Percentiles rank a stretch among this genome's conserved stretches.
These are phyloP conservation scores for Mimumesa dahlbomi DNA, from an alignment of 2,888 invertebrate species.

Conservation along the genomic window DNA sequence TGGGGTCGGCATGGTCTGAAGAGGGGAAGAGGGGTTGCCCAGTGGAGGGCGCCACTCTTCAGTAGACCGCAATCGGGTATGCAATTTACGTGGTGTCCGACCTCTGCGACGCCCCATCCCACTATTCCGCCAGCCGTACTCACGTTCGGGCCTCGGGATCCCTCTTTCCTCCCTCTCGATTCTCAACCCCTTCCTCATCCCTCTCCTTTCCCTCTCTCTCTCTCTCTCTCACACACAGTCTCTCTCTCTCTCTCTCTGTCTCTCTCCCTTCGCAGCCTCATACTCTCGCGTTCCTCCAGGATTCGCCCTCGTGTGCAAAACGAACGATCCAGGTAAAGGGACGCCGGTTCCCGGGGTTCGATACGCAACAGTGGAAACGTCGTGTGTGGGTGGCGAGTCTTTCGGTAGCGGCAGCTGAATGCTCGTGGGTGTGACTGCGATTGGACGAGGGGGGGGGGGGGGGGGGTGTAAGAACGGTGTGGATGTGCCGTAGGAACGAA, in stretches of 20 bases:
- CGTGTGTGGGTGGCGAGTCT: constrained; percentile 21
- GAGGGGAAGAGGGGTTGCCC: constrained; percentile 42
- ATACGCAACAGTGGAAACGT: constrained; percentile 51
- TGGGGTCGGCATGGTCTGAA: constrained; percentile 59
- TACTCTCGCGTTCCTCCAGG: constrained; percentile 41
- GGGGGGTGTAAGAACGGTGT: constrained; percentile 9
- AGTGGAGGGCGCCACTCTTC: constrained; percentile 68
- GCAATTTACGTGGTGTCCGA: constrained; percentile 76
- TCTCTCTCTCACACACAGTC: too few species aligned
- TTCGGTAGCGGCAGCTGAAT: constrained; percentile 34
- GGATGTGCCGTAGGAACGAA: constrained; percentile 53
- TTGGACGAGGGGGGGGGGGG: constrained; percentile 12
- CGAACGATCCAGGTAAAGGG: constrained; percentile 41
- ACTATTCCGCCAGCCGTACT: constrained; percentile 28
- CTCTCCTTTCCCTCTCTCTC: constrained; percentile 7
- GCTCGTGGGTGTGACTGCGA: constrained; percentile 20
- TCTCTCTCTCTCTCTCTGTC: too few species aligned
- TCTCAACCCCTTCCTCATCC: neutral
- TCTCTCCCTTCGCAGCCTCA: too few species aligned
- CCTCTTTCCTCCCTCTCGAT: constrained; percentile 5
- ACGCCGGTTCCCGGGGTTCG: constrained; percentile 23
- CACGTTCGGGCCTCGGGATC: constrained; percentile 31
- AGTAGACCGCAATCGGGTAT: constrained; percentile 75
- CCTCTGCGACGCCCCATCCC: constrained; percentile 61
- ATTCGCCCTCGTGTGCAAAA: constrained; percentile 54